Evolutionary conservation across 2,797 vertebrate genomes (phyloP).

Genomic region (Antennarius maculatus): DNA sequence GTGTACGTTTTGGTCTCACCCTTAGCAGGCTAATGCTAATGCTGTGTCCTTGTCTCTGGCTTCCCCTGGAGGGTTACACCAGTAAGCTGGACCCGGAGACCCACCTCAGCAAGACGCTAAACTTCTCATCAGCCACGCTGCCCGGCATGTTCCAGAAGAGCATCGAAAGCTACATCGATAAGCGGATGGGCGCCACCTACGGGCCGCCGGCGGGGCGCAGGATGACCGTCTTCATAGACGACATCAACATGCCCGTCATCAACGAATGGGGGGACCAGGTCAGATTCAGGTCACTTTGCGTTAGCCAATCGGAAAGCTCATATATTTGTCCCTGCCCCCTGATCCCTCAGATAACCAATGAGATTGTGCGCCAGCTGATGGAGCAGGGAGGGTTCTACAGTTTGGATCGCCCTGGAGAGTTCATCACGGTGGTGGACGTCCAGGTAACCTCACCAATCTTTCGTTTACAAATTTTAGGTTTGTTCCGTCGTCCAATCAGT

Average conservation of each 20-base stretch:
- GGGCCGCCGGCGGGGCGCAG: constrained; percentile 95
- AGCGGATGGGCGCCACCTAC: constrained; percentile 94
- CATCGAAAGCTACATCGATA: constrained; percentile 92
- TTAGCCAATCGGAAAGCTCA: background rate
- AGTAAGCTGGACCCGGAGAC: constrained; percentile 89
- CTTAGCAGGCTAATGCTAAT: constrained; percentile 6
- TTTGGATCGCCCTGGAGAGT: constrained; percentile 96
- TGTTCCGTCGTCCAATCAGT: background rate
- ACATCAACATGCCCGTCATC: constrained; percentile 96
- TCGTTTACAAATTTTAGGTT: background rate
- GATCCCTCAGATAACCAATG: constrained; percentile 90
- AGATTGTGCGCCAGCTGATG: constrained; percentile 95
- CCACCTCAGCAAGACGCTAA: constrained; percentile 88
- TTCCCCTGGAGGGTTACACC: constrained; percentile 79
- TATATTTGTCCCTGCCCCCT: background rate
- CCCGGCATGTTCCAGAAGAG: constrained; percentile 89
- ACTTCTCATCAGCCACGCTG: constrained; percentile 96
- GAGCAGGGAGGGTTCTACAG: constrained; percentile 95
- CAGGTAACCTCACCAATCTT: constrained; percentile 61
- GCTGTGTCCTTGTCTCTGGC: constrained; percentile 75
- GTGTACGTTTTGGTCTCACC: background rate
- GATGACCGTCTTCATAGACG: constrained; percentile 96
- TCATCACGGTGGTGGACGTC: constrained; percentile 91
- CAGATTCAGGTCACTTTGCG: background rate
- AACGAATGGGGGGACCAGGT: constrained; percentile 99